Evolutionary conservation across 2,113 vertebrate genomes (phyloP), one percentile per base, ranked within the genome.

Genomic region (Elephantulus edwardii): DNA sequence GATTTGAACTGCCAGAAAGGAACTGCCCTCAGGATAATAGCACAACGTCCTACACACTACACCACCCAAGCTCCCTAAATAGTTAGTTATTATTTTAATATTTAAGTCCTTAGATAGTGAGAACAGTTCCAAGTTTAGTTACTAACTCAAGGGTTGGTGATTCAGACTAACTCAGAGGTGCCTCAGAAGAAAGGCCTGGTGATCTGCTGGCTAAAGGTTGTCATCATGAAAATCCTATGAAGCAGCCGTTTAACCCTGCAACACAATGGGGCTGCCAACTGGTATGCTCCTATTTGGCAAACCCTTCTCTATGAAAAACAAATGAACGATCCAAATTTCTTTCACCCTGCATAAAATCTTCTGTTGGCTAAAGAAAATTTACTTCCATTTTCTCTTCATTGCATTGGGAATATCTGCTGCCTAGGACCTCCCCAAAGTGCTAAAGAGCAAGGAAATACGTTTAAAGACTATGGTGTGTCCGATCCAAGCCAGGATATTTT

Each of bases 11-110:
- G 19, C n/a, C n/a, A n/a, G n/a, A n/a, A n/a, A n/a, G n/a, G n/a
- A n/a, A n/a, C 26, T 56, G 19, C 19, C 19, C 54, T 22, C 12
- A 56, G 8, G 8, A 24, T 24, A 56, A 56, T 56, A 56, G 26
- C 20, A 17, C 54, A 56, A 24, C 26, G 52, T 24, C 26, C 26
- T 6, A 24, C 20, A 17, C 54, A 56, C 14, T 22, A 24, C 54
- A 24, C 19, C 54, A 56, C 20, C 54, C 54, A 56, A 24, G 54
- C 54, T 56, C 54, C 8, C 58, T 62, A 87, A 52, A 35, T 90
- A 91, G 79, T 78, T 14, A 60, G 33, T 77, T 40, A 62, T 60
- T 46, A 74, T 74, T 80, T 93, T 79, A 78, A 26, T 42, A 44
- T 42, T 35, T 10, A 22, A 68, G 35, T 68, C 35, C 66, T 19